Evolutionary conservation across 2,888 invertebrate species (phyloP), one percentile per base, ranked within the genome.

Genomic region (Pediacus dermestoides): DNA sequence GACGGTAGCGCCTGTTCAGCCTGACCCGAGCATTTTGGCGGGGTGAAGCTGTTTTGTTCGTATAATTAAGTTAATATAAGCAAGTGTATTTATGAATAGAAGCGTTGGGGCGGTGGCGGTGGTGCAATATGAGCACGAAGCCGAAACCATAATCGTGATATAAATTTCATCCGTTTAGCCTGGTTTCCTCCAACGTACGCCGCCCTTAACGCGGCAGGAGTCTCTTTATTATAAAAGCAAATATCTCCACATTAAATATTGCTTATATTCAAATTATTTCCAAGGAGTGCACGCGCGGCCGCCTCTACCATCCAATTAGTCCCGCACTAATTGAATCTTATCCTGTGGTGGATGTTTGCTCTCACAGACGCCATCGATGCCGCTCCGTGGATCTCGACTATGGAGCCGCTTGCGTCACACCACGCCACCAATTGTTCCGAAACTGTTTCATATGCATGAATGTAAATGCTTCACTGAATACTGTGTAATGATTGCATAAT

Each of bases 251-350:
- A 63, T 66, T 65, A 64, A 66, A 64, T 65, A 63, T 61, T 63
- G 63, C 66, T 67, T 65, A 66, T 64, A 66, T 66, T 65, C 61
- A 65, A 67, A 66, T 66, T 66, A 65, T 52, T 49, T 50, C 40
- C 39, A 37, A 48, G 44, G 34, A 46, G 49, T 28, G 28, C 44
- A 42, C 48, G 43, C 34, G 42, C 55, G 52, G 51, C 54, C 49
- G 50, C 50, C 53, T 50, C 50, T 50, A 46, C 54, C 50, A 52
- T 58, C 59, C 63, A 65, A 65, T 66, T 64, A 64, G 61, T 53
- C 50, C 48, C 53, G 46, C 48, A 57, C 60, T 66, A 66, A 66
- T 66, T 66, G 64, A 64, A 66, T 65, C 62, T 61, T 58, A 56
- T 58, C 55, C 57, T 48, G 43, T 37, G 46, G 50, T 45, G 53